Conservation (phyloP, 1,140 invertebrate genomes). For the Pemphigus obesinymphae region DNA sequence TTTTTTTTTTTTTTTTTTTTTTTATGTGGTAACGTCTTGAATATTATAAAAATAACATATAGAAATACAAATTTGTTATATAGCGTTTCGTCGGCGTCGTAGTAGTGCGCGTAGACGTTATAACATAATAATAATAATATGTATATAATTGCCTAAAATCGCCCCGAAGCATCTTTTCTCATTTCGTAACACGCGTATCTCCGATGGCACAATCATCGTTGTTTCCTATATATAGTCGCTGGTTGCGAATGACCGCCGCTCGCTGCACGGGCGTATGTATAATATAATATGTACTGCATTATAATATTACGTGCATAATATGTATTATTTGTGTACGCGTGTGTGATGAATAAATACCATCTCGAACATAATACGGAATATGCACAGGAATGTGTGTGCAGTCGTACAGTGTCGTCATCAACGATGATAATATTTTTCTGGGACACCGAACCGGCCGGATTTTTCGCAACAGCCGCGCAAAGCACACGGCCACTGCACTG, state of each 20-base stretch:
- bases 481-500: neutral
- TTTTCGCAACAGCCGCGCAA: conserved; percentile 3
- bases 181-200: neutral
- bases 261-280: neutral
- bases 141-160: neutral
- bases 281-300: neutral
- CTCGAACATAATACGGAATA: neutral
- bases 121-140: too few relatives aligned
- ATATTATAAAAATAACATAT: neutral
- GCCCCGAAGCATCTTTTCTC: neutral
- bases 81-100: neutral
- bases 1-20: too few relatives aligned
- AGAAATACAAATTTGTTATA: neutral
- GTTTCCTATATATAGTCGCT: conserved; percentile 10
- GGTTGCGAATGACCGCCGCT: neutral
- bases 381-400: neutral
- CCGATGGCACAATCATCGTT: neutral
- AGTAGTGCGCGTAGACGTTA: too few relatives aligned
- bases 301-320: neutral
- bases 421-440: conserved; percentile 1
- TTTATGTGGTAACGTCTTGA: neutral
- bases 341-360: neutral
- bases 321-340: neutral
- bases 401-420: neutral
- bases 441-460: neutral